A percentile compares a stretch with the other conserved stretches of the same genome.
Conservation (phyloP, 2,888 invertebrate species). For the Caenorhabditis sp. region DNA sequence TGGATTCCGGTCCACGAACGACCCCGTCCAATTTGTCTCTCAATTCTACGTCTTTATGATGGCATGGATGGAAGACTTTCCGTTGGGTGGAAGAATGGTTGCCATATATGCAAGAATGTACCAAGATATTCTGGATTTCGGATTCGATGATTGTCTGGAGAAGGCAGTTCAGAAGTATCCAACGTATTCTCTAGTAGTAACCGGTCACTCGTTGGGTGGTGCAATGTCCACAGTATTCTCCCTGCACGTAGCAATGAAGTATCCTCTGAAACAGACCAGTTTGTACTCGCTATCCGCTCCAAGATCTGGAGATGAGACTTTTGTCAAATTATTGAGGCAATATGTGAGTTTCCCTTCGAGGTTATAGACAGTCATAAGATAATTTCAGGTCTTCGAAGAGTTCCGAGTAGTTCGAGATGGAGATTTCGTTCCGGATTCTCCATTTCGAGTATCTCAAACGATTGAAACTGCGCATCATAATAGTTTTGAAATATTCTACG, state of each 20-base stretch:
- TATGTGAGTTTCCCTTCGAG: constrained; percentile 5
- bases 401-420: constrained; percentile 68
- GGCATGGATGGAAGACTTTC: constrained; percentile 57
- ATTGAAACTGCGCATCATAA: constrained; percentile 66
- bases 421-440: constrained; percentile 68
- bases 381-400: constrained; percentile 56
- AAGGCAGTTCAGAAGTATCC: constrained; percentile 43
- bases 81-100: constrained; percentile 60
- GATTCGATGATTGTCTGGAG: constrained; percentile 47
- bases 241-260: constrained; percentile 63
- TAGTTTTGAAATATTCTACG: constrained; percentile 66
- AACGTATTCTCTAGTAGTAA: constrained; percentile 47
- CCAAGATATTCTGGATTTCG: constrained; percentile 52
- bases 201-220: constrained; percentile 71
- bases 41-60: constrained; percentile 58
- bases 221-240: constrained; percentile 64
- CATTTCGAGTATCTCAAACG: constrained; percentile 63
- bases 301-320: constrained; percentile 67
- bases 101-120: constrained; percentile 57
- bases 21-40: constrained; percentile 39
- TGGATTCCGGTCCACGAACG: constrained; percentile 59
- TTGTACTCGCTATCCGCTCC: constrained; percentile 62
- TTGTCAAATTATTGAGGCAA: constrained; percentile 51
- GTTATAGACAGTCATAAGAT: background rate
- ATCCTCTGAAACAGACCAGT: constrained; percentile 26